A percentile compares a stretch with the other conserved stretches of the same genome.
Evolutionary conservation across 2,888 invertebrate species (phyloP).

Genomic region (Cataglyphis livida): DNA sequence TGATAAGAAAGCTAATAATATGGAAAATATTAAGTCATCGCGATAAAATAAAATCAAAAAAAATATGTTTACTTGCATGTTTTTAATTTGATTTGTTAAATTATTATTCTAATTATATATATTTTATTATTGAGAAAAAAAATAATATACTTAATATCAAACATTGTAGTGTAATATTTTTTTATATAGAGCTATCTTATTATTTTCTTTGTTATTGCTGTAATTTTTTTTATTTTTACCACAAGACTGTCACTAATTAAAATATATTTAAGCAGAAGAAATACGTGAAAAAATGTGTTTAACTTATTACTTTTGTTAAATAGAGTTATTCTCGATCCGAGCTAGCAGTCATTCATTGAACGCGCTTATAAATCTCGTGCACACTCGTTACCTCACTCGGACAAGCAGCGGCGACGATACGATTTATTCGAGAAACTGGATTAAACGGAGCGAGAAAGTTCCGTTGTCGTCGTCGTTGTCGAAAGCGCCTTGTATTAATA

Average conservation of each 20-base stretch:
- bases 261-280: neutral
- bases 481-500: constrained; percentile 79
- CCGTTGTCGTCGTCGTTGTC: constrained; percentile 79
- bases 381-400: constrained; percentile 40
- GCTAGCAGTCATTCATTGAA: constrained; percentile 2
- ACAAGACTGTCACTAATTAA: neutral
- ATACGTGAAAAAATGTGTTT: neutral
- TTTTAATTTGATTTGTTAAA: neutral
- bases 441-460: constrained; percentile 83
- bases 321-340: neutral
- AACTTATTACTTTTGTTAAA: neutral
- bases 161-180: too few relatives aligned
- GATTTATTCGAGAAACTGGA: constrained; percentile 84
- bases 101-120: neutral
- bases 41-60: neutral
- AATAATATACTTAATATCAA: neutral
- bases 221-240: neutral
- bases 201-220: neutral
- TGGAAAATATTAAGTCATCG: neutral
- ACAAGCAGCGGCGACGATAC: constrained; percentile 34
- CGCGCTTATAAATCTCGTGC: constrained; percentile 38
- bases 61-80: neutral
- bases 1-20: neutral
- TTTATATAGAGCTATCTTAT: neutral
- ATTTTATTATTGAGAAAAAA: neutral